phyloP scores from a whole-genome alignment of 2,888 invertebrate species.

The Drosophila setosimentum region DNA sequence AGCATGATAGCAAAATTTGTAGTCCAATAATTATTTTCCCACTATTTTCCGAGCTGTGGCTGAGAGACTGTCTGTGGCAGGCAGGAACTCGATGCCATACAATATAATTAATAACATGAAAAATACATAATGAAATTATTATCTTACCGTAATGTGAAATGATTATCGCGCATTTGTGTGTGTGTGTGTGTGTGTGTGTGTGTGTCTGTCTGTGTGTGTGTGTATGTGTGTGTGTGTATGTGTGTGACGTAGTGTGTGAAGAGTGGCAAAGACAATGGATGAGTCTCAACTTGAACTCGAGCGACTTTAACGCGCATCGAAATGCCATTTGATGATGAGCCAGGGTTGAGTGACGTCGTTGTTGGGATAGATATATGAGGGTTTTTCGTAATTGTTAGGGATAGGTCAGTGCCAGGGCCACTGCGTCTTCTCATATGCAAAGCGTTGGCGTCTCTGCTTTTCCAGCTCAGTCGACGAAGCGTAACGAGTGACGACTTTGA shows the following conservation, averaged over 20 bases:
- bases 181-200: conserved; percentile 27
- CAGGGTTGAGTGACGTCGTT: not conserved
- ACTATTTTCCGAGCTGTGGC: conserved; percentile 54
- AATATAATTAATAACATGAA: conserved; percentile 80
- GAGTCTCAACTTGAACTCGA: conserved; percentile 57
- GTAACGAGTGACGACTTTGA: conserved; percentile 68
- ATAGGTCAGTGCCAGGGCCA: conserved; percentile 62
- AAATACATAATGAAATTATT: conserved; percentile 80
- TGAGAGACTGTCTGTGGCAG: conserved; percentile 11
- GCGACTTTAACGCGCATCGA: conserved; percentile 60
- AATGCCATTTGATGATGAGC: conserved; percentile 46
- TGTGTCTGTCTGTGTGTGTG: conserved; percentile 39
- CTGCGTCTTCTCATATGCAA: conserved; percentile 55
- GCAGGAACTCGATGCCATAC: conserved; percentile 63
- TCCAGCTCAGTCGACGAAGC: conserved; percentile 51
- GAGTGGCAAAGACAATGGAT: conserved; percentile 65
- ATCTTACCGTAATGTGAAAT: conserved; percentile 78
- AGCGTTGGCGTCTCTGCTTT: conserved; percentile 54
- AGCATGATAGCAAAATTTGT: conserved; percentile 76
- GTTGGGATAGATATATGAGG: not conserved
- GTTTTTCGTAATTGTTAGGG: conserved; percentile 44
- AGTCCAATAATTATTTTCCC: conserved; percentile 76
- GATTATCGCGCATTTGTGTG: conserved; percentile 70
- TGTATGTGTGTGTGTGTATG: conserved; percentile 34
- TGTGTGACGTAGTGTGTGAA: conserved; percentile 53